Evolutionary conservation across 1,140 invertebrate species (phyloP), one percentile per base, ranked within the genome.

Genomic region (Psix sp.): DNA sequence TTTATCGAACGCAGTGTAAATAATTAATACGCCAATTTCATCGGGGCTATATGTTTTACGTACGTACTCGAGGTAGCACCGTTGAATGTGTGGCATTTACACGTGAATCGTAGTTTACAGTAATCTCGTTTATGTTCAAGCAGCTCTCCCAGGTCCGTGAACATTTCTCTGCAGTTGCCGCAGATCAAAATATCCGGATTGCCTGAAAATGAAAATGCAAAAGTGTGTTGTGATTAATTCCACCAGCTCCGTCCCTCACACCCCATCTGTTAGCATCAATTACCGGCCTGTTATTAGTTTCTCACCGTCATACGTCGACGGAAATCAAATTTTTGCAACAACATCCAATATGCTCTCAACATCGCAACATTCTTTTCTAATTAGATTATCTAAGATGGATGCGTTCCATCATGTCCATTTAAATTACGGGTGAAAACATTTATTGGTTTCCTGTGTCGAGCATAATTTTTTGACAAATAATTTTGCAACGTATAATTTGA

Each of bases 141-240:
- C 77, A 96, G 89, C 78, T 94, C 93, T 79, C 93, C 91, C 21
- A 96, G 88, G 75, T 94, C 93, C 42, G 91, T 91, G 85, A 95
- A 95, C 86, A 93, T 91, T 86, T 94, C 93, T 77, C 94, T 89
- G 85, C 94, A 96, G 85, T 94, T 95, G 65, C 94, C 94, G 85
- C 94, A 96, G 79, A 96, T 95, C 82, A 96, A 88, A 81, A 95
- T 94, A 84, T 96, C 94, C 74, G 93, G 92, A 86, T 93, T 94
- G 87, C 92, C 93, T 94, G 86, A 1, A 89, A 89, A 66, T 65
- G 57, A 76, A 79, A 77, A 63, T 31, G 54, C 42, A 65, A 66
- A 74, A 74, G 52, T 57, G 59, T 60, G 56, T 49, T 35, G 57
- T 68, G 63, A 74, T 74, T 74, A 59, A 74, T 74, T 70, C 29